These are phyloP conservation scores for Sylvia atricapilla DNA, from an alignment of 2,113 vertebrate genomes.

Conservation along the genomic window DNA sequence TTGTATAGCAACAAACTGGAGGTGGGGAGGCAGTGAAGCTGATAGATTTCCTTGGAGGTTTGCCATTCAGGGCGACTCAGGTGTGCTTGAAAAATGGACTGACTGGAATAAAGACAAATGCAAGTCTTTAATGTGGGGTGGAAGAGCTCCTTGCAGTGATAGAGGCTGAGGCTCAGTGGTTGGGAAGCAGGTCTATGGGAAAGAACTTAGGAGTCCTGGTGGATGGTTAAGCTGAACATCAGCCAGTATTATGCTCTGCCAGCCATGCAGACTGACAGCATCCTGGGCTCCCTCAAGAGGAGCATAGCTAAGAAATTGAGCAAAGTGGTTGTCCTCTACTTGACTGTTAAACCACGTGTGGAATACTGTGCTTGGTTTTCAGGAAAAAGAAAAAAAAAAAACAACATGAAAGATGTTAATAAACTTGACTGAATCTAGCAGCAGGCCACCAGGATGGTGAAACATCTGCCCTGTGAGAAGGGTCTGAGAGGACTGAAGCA, in stretches of 20 bases:
- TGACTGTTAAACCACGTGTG: not conserved
- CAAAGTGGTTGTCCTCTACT: not conserved
- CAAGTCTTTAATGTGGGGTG: not conserved
- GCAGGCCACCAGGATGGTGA: not conserved
- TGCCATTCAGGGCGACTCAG: fast-evolving
- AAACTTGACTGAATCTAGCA: not conserved
- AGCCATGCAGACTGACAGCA: not conserved
- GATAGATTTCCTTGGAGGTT: not conserved
- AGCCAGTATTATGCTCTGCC: not conserved
- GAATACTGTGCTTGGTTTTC: not conserved
- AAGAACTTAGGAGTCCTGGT: not conserved
- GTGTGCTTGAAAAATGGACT: not conserved
- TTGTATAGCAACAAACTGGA: not conserved
- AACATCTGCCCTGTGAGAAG: not conserved
- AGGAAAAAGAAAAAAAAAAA: not conserved
- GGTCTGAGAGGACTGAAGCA: not conserved
- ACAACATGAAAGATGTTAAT: not conserved
- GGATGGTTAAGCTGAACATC: not conserved
- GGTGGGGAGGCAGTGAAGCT: not conserved
- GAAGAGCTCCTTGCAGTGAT: not conserved
- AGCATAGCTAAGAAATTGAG: not conserved
- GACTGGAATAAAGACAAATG: not conserved
- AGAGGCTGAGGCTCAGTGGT: not conserved
- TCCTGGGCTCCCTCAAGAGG: not conserved
- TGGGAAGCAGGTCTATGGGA: not conserved